These are phyloP conservation scores for Teleogryllus occipitalis DNA, from an alignment of 1,140 invertebrate species.

Conservation along the genomic window DNA sequence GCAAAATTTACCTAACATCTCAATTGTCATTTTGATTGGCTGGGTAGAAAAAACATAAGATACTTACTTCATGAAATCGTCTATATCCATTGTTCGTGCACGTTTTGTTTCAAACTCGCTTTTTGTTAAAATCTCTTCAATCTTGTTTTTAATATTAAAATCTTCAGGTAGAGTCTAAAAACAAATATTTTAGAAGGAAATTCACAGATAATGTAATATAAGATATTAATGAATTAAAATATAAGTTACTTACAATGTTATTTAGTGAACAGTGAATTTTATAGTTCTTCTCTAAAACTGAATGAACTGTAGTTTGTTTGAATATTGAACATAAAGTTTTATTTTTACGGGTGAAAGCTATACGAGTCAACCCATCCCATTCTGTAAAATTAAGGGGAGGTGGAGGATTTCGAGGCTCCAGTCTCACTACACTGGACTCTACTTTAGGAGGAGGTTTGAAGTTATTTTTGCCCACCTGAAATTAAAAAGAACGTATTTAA, in stretches of 20 bases:
- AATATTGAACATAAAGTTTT: conserved; percentile 83
- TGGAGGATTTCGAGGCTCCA: conserved; percentile 94
- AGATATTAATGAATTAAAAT: background rate
- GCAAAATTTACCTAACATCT: too few relatives aligned
- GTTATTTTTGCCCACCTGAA: conserved; percentile 91
- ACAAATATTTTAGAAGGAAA: background rate
- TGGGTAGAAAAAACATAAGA: background rate
- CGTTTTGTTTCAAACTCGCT: conserved; percentile 65
- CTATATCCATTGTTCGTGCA: conserved; percentile 89
- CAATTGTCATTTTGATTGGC: background rate
- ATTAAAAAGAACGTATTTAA: background rate
- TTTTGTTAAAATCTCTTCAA: conserved; percentile 63
- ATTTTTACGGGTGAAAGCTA: conserved; percentile 93
- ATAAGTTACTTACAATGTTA: conserved; percentile 58
- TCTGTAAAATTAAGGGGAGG: conserved; percentile 94
- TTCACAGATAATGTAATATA: background rate
- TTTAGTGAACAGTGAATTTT: conserved; percentile 75
- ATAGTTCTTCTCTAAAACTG: conserved; percentile 88
- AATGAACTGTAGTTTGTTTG: conserved; percentile 72
- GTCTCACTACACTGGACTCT: conserved; percentile 95
- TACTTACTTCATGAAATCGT: conserved; percentile 82
- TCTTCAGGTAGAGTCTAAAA: conserved; percentile 61
- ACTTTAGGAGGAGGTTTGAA: conserved; percentile 97
- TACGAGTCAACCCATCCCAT: conserved; percentile 95
- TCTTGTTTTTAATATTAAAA: conserved; percentile 79